A percentile compares a stretch with the other conserved stretches of the same genome.
Conservation (phyloP, 2,113 vertebrate genomes). For the Triplophysa tibetana region DNA sequence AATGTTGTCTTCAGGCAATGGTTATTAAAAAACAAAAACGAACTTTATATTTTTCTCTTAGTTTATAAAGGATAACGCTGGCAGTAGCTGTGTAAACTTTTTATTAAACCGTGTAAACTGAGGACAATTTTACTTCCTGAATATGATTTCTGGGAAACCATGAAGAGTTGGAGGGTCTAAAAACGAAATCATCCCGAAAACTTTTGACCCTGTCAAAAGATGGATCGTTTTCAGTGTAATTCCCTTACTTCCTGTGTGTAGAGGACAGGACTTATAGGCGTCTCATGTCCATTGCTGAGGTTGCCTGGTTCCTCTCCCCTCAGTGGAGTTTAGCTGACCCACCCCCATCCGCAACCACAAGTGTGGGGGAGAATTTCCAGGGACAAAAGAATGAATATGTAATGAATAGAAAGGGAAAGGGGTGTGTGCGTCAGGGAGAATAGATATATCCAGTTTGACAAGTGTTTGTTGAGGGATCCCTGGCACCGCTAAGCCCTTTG, state of each 20-base stretch:
- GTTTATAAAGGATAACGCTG: too few species aligned
- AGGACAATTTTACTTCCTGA: too few species aligned
- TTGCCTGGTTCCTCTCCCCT: conserved; percentile 6
- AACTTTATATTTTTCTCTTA: too few species aligned
- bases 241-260: conserved; percentile 42
- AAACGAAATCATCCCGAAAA: conserved; percentile 6
- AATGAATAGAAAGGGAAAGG: conserved; percentile 65
- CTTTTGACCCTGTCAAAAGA: conserved; percentile 38
- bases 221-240: conserved; percentile 37
- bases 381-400: conserved; percentile 76
- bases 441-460: conserved; percentile 62
- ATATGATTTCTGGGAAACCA: conserved; percentile 13
- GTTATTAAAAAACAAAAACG: too few species aligned
- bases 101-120: too few species aligned
- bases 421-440: conserved; percentile 34
- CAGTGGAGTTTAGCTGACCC: conserved; percentile 51
- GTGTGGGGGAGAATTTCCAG: conserved; percentile 69
- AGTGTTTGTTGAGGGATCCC: conserved; percentile 62
- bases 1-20: too few species aligned
- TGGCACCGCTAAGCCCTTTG: conserved; percentile 49
- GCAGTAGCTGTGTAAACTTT: too few species aligned
- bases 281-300: conserved; percentile 30
- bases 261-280: conserved; percentile 8
- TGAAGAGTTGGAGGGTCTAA: background rate
- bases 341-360: conserved; percentile 63